A percentile compares a stretch with the other conserved stretches of the same genome.
phyloP scores from a whole-genome alignment of 2,888 invertebrate genomes.

The Dryocosmus kuriphilus region DNA sequence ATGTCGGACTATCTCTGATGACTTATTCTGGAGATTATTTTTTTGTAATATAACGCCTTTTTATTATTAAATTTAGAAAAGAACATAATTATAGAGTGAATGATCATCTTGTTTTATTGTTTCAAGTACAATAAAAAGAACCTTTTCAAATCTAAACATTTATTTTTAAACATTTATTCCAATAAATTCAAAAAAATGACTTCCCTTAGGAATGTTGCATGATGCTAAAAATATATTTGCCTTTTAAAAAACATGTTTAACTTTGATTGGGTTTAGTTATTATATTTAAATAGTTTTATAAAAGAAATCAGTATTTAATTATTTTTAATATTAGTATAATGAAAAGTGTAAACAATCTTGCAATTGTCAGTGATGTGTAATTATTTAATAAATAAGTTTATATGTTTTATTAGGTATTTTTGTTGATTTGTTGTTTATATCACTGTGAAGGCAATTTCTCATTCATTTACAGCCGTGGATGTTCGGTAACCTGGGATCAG shows the following conservation, averaged over 20 bases:
- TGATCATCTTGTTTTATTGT: too few relatives aligned
- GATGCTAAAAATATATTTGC: too few relatives aligned
- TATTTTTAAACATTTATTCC: too few relatives aligned
- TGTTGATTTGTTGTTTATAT: background rate
- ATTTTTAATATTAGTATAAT: background rate
- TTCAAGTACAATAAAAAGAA: too few relatives aligned
- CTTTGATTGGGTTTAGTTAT: too few relatives aligned
- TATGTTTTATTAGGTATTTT: background rate
- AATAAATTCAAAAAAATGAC: too few relatives aligned
- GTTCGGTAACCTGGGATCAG: background rate
- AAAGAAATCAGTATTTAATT: background rate
- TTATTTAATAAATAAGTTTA: background rate
- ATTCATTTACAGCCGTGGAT: background rate
- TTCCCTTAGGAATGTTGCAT: too few relatives aligned
- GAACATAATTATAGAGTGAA: too few relatives aligned
- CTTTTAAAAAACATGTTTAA: too few relatives aligned
- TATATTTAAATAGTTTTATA: too few relatives aligned
- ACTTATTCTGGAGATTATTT: background rate
- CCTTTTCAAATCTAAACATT: too few relatives aligned
- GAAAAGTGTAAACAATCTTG: background rate
- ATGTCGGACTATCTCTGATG: constrained; percentile 10
- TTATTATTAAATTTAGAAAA: background rate
- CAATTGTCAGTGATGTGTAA: background rate
- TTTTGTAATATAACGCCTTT: background rate
- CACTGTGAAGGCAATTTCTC: background rate